Percentiles rank a stretch among this genome's conserved stretches.
Evolutionary conservation across 2,888 invertebrate species (phyloP).

Genomic region (Germaria angustata): DNA sequence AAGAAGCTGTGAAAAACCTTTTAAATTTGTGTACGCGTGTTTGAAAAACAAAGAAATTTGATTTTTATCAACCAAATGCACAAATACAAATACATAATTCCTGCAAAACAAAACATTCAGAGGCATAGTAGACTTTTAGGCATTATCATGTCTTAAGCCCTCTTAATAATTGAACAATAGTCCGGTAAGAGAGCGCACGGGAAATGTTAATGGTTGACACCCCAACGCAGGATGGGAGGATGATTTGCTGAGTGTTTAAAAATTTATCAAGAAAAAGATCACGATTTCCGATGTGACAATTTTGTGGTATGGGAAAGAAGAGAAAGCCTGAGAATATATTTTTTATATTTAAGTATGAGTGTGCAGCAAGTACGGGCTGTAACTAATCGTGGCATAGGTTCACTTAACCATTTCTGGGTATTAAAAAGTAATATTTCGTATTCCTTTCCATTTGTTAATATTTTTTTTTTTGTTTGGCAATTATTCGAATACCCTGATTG

Average conservation of each 20-base stretch:
- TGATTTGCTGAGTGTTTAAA: constrained; percentile 46
- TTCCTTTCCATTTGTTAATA: background rate
- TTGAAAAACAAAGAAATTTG: constrained; percentile 48
- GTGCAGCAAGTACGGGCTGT: constrained; percentile 32
- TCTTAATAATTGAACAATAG: constrained; percentile 9
- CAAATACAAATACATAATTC: constrained; percentile 17
- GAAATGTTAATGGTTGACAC: constrained; percentile 48
- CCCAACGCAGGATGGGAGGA: constrained; percentile 18
- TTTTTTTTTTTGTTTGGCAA: constrained; percentile 31
- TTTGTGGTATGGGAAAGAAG: constrained; percentile 54
- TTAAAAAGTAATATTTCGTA: constrained; percentile 62
- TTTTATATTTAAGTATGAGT: background rate
- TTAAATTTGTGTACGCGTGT: constrained; percentile 36
- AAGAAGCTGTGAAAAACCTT: constrained; percentile 24
- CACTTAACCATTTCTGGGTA: constrained; percentile 53
- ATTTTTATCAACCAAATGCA: constrained; percentile 61
- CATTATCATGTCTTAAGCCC: constrained; percentile 35
- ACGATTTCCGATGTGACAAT: constrained; percentile 58
- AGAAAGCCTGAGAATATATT: constrained; percentile 35
- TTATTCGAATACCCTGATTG: constrained; percentile 32
- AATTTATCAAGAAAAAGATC: constrained; percentile 55
- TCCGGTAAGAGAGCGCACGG: background rate
- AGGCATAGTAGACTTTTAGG: constrained; percentile 33
- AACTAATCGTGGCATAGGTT: constrained; percentile 67
- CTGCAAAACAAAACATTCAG: background rate